phyloP scores from a whole-genome alignment of 2,888 invertebrate genomes.

The Drosophila phalerata region DNA sequence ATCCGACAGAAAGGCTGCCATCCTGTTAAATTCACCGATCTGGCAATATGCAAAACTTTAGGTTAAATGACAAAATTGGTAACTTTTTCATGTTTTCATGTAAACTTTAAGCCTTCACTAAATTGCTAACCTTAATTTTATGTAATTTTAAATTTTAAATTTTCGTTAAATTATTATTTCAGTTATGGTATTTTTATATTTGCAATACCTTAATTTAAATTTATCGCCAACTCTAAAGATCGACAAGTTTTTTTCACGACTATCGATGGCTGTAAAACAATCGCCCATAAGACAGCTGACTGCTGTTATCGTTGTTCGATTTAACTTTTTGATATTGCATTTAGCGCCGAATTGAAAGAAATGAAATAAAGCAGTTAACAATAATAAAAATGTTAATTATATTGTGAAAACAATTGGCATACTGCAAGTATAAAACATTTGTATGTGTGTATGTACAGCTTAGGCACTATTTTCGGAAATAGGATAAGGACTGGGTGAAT shows the following conservation, averaged over 20 bases:
- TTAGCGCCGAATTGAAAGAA: background rate
- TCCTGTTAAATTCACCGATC: too few relatives aligned
- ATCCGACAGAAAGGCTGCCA: too few relatives aligned
- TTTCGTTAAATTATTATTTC: too few relatives aligned
- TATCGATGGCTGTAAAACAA: background rate
- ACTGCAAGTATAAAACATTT: constrained; percentile 29
- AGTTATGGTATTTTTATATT: too few relatives aligned
- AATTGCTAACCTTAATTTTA: too few relatives aligned
- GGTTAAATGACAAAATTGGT: too few relatives aligned
- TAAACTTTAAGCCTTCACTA: too few relatives aligned
- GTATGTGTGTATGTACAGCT: background rate
- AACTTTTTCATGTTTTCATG: too few relatives aligned
- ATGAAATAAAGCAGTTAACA: background rate
- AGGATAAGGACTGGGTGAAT: constrained; percentile 26
- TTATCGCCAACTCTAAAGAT: too few relatives aligned
- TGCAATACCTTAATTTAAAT: too few relatives aligned
- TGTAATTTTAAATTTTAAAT: too few relatives aligned
- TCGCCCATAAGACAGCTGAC: constrained; percentile 42
- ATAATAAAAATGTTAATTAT: constrained; percentile 20
- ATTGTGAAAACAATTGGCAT: constrained; percentile 25
- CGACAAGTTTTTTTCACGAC: background rate
- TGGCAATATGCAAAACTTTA: too few relatives aligned
- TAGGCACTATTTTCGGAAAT: constrained; percentile 34
- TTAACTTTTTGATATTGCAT: background rate
- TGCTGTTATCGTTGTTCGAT: background rate